Evolutionary conservation across 2,888 invertebrate species (phyloP).

Genomic region (Trissoscelio sp.): DNA sequence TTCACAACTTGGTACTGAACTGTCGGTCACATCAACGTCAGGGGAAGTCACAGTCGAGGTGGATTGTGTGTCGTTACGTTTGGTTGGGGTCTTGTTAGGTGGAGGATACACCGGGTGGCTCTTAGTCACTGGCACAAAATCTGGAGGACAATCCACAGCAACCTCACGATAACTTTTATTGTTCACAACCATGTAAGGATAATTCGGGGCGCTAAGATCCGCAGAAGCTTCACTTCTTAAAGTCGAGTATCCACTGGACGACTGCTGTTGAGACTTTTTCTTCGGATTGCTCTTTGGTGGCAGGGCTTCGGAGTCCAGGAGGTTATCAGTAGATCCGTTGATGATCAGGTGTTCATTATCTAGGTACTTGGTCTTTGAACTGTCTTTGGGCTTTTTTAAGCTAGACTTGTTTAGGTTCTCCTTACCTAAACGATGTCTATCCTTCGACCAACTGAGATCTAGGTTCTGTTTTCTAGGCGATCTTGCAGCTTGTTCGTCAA

Average conservation of each 20-base stretch:
- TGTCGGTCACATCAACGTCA: conserved; percentile 57
- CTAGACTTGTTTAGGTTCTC: conserved; percentile 3
- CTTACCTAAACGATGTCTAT: conserved; percentile 17
- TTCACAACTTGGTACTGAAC: neutral
- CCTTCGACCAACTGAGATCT: conserved; percentile 33
- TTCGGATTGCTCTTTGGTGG: conserved; percentile 71
- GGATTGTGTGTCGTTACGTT: conserved; percentile 68
- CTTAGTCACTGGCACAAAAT: conserved; percentile 81
- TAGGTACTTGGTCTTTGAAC: conserved; percentile 52
- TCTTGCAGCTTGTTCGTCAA: conserved; percentile 76
- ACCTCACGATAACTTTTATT: conserved; percentile 79
- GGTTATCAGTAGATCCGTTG: conserved; percentile 79
- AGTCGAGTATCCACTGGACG: conserved; percentile 81
- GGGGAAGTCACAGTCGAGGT: conserved; percentile 53
- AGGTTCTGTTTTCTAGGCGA: conserved; percentile 47
- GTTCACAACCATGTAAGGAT: conserved; percentile 77
- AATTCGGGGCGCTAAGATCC: conserved; percentile 74
- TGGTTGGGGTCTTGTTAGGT: conserved; percentile 76
- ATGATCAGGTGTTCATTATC: conserved; percentile 76
- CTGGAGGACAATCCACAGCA: conserved; percentile 82
- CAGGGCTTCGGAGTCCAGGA: conserved; percentile 70
- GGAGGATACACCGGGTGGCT: conserved; percentile 82
- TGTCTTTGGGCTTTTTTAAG: conserved; percentile 60
- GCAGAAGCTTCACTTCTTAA: conserved; percentile 79
- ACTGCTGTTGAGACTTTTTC: conserved; percentile 77